phyloP scores from a whole-genome alignment of 2,888 invertebrate species.

The Volucella inanis region DNA sequence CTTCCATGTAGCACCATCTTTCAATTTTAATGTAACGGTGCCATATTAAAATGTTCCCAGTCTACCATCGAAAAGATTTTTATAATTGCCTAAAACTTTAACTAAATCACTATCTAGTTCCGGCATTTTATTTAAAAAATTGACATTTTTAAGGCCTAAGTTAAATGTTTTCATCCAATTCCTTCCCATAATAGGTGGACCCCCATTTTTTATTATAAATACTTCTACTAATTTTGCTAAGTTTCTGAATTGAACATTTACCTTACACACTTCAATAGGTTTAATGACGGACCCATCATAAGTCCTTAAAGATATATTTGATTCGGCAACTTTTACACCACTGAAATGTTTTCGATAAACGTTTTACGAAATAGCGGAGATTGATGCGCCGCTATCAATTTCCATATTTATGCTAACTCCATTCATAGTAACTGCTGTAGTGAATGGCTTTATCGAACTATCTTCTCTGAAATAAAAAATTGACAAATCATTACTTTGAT shows the following conservation, averaged over 20 bases:
- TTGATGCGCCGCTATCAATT: slow-evolving; percentile 67
- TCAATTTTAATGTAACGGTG: slow-evolving; percentile 38
- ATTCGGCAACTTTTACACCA: neutral
- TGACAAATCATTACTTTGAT: slow-evolving; percentile 21
- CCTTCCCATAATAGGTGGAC: slow-evolving; percentile 44
- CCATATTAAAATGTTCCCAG: slow-evolving; percentile 42
- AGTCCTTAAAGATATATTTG: slow-evolving; percentile 22
- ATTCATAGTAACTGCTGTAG: slow-evolving; percentile 41
- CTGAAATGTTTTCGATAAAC: slow-evolving; percentile 42
- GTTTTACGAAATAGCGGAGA: slow-evolving; percentile 36
- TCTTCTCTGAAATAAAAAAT: slow-evolving; percentile 32
- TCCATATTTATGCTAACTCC: slow-evolving; percentile 57
- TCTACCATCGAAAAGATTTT: slow-evolving; percentile 35
- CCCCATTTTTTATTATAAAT: slow-evolving; percentile 40
- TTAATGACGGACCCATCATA: slow-evolving; percentile 39
- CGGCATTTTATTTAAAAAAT: slow-evolving; percentile 23
- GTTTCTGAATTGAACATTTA: slow-evolving; percentile 42
- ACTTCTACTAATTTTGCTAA: slow-evolving; percentile 29
- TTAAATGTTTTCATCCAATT: slow-evolving; percentile 39
- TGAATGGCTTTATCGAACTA: slow-evolving; percentile 1
- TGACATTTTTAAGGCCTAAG: slow-evolving; percentile 29
- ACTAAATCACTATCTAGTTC: slow-evolving; percentile 34
- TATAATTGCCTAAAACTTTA: slow-evolving; percentile 10
- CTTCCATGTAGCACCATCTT: slow-evolving; percentile 41
- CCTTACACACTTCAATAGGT: slow-evolving; percentile 40